These are phyloP conservation scores for Alosa alosa DNA, from an alignment of 2,113 vertebrate genomes.

Conservation along the genomic window DNA sequence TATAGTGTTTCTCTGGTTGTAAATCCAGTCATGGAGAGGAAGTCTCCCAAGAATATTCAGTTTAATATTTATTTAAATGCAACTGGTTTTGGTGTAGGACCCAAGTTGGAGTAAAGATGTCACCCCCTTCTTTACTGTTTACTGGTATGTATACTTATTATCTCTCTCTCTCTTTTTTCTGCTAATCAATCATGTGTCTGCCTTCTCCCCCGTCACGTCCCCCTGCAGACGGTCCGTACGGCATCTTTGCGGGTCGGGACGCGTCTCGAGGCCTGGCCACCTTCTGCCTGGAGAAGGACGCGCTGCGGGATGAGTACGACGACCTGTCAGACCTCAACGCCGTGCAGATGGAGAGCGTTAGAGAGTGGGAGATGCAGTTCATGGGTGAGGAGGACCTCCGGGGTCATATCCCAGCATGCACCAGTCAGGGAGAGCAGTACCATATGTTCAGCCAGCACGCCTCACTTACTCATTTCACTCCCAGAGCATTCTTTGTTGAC, in stretches of 20 bases:
- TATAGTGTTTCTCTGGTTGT: background rate
- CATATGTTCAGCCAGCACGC: background rate
- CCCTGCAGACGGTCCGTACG: slow-evolving; percentile 87
- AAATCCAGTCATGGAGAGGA: background rate
- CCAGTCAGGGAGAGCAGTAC: background rate
- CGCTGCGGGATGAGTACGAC: slow-evolving; percentile 93
- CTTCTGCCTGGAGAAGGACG: slow-evolving; percentile 95
- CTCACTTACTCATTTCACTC: background rate
- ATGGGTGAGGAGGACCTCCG: slow-evolving; percentile 75
- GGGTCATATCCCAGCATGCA: background rate
- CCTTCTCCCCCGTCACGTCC: background rate
- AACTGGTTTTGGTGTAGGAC: no score
- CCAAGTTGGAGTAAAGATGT: no score
- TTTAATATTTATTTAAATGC: no score
- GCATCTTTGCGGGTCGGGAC: slow-evolving; percentile 96
- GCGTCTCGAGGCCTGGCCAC: slow-evolving; percentile 96
- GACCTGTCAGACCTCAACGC: slow-evolving; percentile 96
- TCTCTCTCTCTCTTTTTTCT: background rate
- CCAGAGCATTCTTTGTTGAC: background rate
- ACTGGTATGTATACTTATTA: no score
- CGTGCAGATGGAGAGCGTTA: slow-evolving; percentile 98
- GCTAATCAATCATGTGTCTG: background rate
- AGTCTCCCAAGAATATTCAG: background rate
- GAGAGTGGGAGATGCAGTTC: slow-evolving; percentile 99
- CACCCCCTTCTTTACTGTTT: no score